Conservation (phyloP, 2,888 invertebrate species). For the Metallyticus violacea region DNA sequence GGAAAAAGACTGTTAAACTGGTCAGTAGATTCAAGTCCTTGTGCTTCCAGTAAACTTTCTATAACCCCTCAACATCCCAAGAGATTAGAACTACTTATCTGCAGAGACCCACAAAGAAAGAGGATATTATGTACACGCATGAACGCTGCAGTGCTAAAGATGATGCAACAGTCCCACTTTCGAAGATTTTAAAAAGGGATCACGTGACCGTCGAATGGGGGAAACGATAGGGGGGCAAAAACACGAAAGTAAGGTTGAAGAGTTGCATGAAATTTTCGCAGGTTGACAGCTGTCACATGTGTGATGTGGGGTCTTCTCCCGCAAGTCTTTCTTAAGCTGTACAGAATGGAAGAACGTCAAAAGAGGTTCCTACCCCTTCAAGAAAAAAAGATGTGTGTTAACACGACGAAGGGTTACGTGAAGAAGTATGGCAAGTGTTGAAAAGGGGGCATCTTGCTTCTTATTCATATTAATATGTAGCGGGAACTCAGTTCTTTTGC, state of each 20-base stretch:
- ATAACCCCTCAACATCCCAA: neutral
- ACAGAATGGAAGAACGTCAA: constrained; percentile 8
- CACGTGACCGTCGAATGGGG: neutral
- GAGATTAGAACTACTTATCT: neutral
- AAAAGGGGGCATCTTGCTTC: neutral
- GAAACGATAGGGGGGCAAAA: neutral
- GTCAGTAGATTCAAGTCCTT: neutral
- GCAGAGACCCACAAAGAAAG: neutral
- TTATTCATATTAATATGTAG: neutral
- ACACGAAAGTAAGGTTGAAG: constrained; percentile 17
- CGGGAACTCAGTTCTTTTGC: neutral
- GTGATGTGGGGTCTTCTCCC: constrained; percentile 17
- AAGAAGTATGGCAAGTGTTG: neutral
- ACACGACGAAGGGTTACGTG: constrained; percentile 2
- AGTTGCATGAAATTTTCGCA: constrained; percentile 28
- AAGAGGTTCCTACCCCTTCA: neutral
- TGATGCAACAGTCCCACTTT: neutral
- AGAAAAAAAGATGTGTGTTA: neutral
- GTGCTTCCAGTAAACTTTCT: neutral
- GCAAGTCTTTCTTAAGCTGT: neutral
- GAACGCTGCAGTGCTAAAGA: neutral
- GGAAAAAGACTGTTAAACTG: neutral
- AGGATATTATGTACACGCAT: neutral
- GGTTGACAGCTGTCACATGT: constrained; percentile 27
- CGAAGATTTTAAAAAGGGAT: neutral